Evolutionary conservation across 2,113 vertebrate genomes (phyloP).

Genomic region (Nettapus auritus): DNA sequence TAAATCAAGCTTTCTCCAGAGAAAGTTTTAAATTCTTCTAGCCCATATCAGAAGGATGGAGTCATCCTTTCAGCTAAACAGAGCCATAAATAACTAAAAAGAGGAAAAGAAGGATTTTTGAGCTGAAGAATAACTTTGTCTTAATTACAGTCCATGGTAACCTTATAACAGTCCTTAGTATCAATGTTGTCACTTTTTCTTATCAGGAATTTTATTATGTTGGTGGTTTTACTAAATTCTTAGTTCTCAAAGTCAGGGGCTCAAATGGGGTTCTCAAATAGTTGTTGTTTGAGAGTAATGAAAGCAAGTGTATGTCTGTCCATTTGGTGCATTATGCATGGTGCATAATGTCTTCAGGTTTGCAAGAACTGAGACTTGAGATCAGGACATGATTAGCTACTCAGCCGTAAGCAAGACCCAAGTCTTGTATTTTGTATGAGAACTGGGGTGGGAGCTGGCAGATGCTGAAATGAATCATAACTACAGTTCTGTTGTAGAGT

Average conservation of each 20-base stretch:
- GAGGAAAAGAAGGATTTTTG: not conserved
- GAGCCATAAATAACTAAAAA: not conserved
- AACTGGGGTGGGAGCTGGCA: not conserved
- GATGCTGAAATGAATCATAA: not conserved
- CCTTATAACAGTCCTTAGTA: not conserved
- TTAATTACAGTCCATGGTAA: not conserved
- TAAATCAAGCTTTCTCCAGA: not conserved
- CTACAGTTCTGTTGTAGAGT: not conserved
- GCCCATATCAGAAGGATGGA: not conserved
- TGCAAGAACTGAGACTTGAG: not conserved
- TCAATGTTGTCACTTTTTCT: not conserved
- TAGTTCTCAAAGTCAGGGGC: not conserved
- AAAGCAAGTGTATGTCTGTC: not conserved
- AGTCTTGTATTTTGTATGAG: not conserved
- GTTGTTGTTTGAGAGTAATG: not conserved
- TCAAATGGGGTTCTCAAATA: not conserved
- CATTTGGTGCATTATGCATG: not conserved
- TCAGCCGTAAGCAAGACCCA: not conserved
- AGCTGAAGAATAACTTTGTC: not conserved
- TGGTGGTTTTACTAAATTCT: not conserved
- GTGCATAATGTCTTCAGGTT: fast-evolving
- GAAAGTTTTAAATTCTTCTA: not conserved
- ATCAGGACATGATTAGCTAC: not conserved
- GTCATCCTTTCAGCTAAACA: not conserved
- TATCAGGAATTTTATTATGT: not conserved